phyloP scores from a whole-genome alignment of 2,113 vertebrate species.

The Ptyas mucosa region DNA sequence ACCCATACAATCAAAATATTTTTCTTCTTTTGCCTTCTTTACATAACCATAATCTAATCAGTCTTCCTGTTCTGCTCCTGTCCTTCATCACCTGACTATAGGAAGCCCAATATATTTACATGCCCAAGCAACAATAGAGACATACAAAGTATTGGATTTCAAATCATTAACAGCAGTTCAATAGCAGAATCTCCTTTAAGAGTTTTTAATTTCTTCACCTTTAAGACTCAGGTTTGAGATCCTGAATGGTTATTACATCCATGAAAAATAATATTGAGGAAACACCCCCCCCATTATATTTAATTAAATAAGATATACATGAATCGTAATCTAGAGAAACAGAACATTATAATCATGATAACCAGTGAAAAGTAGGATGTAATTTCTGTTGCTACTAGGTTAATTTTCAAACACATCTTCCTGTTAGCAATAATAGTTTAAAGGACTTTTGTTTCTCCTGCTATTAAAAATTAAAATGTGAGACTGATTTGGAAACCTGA shows the following conservation, averaged over 20 bases:
- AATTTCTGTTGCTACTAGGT: background rate
- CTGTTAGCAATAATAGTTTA: background rate
- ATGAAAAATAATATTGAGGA: background rate
- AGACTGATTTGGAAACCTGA: background rate
- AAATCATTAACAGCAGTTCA: background rate
- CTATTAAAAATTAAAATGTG: background rate
- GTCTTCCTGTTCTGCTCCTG: background rate
- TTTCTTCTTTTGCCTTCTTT: background rate
- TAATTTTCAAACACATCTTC: background rate
- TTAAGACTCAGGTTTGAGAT: background rate
- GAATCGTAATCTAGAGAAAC: background rate
- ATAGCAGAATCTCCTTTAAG: background rate
- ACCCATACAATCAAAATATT: background rate
- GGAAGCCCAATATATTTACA: background rate
- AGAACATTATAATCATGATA: background rate
- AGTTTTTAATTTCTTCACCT: background rate
- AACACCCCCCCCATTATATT: background rate
- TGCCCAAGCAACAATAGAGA: background rate
- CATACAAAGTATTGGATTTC: background rate
- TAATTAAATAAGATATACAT: background rate
- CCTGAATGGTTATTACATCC: background rate
- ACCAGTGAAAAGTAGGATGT: background rate
- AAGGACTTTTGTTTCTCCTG: background rate
- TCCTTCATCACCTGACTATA: background rate
- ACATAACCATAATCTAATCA: background rate